Base-by-base conservation (phyloP, 2,113 vertebrate species). In the Ibidorhyncha struthersii region DNA sequence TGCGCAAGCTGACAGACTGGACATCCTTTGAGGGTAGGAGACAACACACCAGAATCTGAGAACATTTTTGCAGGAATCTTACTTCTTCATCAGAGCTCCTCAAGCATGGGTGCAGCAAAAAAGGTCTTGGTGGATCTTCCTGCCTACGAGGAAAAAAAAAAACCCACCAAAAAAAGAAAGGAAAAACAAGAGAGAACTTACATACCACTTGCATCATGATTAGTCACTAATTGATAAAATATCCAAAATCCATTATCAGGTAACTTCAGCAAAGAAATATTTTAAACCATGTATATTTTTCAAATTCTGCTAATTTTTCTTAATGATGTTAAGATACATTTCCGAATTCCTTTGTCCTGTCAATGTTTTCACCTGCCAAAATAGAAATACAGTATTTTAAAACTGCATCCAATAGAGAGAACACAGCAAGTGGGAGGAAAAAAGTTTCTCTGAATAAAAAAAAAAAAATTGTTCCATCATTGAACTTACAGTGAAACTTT, bases 1-100 rank as follows among this genome's bases (percentile, higher is more conserved):
- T 98, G 90, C 99, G 99, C 93, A 99, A 98, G 93, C 99, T 99
- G 90, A 98, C 98, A 69, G 99, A 99, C 96, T 98, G 99, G 96
- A 98, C 98, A 88, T 99, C 99, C 96, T 99, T 99, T 36, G 98
- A 98, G 36, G 99, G 99, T 58, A 99, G 98, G 86, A 99, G 98
- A 98, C 99, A 99, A 61, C 98, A 98, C 95, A 99, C 98, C 95
- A 99, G 98, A 94, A 99, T 98, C 84, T 98, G 99, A 90, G 99
- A 98, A 93, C 99, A 99, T 73, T 98, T 99, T 96, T 99, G 99
- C 63, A 99, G 98, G 95, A 99, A 99, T 91, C 98, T 98, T 96
- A 99, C 96, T 99, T 99, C 99, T 77, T 99, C 99, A 45, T 98
- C 98, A 6, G 99, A 95, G 90, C 96, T 99, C 92, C 98, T 98